Evolutionary conservation across 2,113 vertebrate species (phyloP).

Genomic region (Macroglossus sobrinus): DNA sequence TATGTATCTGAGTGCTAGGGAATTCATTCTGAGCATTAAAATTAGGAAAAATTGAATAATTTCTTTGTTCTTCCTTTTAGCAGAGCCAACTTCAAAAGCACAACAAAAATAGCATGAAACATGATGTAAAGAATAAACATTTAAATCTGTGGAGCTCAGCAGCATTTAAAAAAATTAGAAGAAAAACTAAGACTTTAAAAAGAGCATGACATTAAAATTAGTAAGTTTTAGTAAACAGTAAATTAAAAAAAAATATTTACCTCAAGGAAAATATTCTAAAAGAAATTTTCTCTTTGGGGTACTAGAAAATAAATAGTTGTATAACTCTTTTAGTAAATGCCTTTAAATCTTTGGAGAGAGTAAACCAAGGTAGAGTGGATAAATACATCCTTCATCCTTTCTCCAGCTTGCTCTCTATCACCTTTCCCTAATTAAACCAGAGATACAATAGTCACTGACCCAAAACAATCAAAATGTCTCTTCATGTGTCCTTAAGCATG

Average conservation of each 20-base stretch:
- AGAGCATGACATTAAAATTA: not conserved
- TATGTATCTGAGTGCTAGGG: not conserved
- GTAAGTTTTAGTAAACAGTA: not conserved
- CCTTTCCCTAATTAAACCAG: not conserved
- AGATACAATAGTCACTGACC: not conserved
- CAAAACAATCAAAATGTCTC: not conserved
- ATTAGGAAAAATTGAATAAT: not conserved
- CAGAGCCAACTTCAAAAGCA: not conserved
- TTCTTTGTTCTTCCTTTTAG: slow-evolving; percentile 20
- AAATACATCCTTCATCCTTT: not conserved
- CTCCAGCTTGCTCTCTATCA: not conserved
- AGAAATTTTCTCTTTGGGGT: not conserved
- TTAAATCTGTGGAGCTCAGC: not conserved
- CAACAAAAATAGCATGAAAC: not conserved
- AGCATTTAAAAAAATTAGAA: not conserved
- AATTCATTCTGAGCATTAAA: not conserved
- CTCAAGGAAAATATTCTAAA: not conserved
- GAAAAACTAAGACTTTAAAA: not conserved
- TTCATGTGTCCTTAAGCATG: not conserved
- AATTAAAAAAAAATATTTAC: not conserved
- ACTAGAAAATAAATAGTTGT: not conserved
- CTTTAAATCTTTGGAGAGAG: not conserved
- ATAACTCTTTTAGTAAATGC: not conserved
- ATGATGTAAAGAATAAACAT: not conserved
- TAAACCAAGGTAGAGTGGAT: not conserved